These are phyloP conservation scores for Petrocephalus sullivani DNA, from an alignment of 2,797 vertebrate species.

Conservation along the genomic window DNA sequence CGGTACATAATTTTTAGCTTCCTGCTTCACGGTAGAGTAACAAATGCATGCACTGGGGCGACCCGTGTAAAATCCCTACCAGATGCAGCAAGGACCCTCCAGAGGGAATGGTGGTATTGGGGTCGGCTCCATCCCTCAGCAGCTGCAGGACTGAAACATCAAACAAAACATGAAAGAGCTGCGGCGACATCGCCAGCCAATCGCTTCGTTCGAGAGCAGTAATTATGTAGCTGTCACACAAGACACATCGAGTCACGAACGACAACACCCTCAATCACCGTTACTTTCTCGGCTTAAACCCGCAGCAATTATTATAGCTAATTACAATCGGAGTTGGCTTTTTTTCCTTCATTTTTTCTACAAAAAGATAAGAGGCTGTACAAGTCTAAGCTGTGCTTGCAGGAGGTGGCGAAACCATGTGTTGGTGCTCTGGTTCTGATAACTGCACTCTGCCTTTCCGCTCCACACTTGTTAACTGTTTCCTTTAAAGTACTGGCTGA, in stretches of 20 bases:
- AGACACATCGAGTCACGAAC: not conserved
- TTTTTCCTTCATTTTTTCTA: not conserved
- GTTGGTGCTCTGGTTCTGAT: not conserved
- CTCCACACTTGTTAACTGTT: slow-evolving; percentile 1
- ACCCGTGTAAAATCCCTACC: slow-evolving; percentile 61
- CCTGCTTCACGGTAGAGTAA: not conserved
- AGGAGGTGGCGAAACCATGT: not conserved
- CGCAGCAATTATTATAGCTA: not conserved
- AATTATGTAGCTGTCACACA: not conserved
- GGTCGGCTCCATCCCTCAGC: slow-evolving; percentile 81
- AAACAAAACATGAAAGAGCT: slow-evolving; percentile 7
- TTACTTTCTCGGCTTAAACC: not conserved
- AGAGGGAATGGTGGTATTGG: slow-evolving; percentile 65
- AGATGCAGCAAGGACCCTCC: slow-evolving; percentile 87
- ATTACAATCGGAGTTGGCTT: not conserved
- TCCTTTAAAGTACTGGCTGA: not conserved
- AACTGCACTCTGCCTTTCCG: not conserved
- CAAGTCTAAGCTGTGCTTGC: slow-evolving; percentile 2
- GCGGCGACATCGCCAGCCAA: not conserved
- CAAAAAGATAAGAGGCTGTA: not conserved
- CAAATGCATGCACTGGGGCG: not conserved
- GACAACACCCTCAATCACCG: not conserved
- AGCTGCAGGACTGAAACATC: slow-evolving; percentile 75
- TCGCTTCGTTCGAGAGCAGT: not conserved
- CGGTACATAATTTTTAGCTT: not conserved